Evolutionary conservation across 2,888 invertebrate species (phyloP).

Genomic region (Globia sparganii): DNA sequence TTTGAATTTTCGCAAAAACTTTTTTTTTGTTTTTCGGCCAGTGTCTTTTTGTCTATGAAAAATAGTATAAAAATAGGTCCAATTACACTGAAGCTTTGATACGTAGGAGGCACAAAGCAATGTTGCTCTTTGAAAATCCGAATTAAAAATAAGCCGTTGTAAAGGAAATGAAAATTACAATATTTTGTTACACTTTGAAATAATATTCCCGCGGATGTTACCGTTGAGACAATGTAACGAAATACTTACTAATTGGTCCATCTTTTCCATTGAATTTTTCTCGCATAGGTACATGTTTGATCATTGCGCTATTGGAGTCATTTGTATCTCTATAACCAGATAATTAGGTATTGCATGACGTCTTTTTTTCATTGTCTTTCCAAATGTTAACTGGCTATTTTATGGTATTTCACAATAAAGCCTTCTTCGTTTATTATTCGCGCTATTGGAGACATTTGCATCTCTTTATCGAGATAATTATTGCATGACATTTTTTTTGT

Average conservation of each 20-base stretch:
- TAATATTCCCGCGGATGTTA: conserved; percentile 50
- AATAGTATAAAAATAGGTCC: conserved; percentile 4
- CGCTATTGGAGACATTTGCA: not conserved
- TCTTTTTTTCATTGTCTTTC: not conserved
- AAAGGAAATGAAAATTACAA: conserved; percentile 49
- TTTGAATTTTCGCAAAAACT: conserved; percentile 1
- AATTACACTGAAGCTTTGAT: conserved; percentile 22
- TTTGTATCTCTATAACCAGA: not conserved
- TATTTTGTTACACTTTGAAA: conserved; percentile 57
- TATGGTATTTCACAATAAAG: conserved; percentile 5
- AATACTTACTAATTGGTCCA: conserved; percentile 48
- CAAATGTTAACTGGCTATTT: no score
- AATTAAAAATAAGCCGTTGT: conserved; percentile 50
- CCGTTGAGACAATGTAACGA: conserved; percentile 35
- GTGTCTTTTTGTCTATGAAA: conserved; percentile 17
- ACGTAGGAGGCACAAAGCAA: conserved; percentile 40
- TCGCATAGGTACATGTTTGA: not conserved
- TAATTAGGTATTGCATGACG: not conserved
- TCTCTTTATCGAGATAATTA: no score
- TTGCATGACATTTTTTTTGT: not conserved
- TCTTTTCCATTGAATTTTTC: conserved; percentile 4
- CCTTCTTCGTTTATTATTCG: conserved; percentile 18
- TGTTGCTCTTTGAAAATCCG: conserved; percentile 20
- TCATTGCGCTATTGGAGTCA: not conserved
- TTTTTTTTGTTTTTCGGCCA: not conserved